Evolutionary conservation across 2,888 invertebrate species (phyloP).

Genomic region (Drosophila hamatofila): DNA sequence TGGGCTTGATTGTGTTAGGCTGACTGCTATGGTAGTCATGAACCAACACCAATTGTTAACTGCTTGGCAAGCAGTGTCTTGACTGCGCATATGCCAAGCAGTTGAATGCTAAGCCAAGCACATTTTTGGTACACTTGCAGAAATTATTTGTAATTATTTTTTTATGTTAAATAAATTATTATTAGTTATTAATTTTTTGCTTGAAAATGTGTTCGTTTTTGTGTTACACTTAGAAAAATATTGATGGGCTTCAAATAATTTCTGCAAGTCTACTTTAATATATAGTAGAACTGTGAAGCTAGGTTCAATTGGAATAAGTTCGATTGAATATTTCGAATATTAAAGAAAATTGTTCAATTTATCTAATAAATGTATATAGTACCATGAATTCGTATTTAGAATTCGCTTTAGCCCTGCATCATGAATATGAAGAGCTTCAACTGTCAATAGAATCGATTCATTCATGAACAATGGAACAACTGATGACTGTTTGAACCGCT

Average conservation of each 20-base stretch:
- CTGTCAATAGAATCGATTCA: not conserved
- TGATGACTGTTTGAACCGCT: not conserved
- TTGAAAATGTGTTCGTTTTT: no score
- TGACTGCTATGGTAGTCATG: conserved; percentile 21
- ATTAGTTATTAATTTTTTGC: not conserved
- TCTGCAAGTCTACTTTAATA: conserved; percentile 27
- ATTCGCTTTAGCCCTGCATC: no score
- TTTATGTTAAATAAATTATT: not conserved
- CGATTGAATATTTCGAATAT: not conserved
- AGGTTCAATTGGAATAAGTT: not conserved
- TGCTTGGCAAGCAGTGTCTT: conserved; percentile 44
- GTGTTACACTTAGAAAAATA: not conserved
- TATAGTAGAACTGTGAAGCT: not conserved
- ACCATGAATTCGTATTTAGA: not conserved
- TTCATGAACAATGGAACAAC: not conserved
- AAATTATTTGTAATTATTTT: not conserved
- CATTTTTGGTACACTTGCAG: conserved; percentile 13
- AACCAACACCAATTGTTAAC: conserved; percentile 28
- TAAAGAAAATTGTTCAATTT: no score
- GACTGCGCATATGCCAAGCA: conserved; percentile 1
- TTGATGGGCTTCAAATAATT: not conserved
- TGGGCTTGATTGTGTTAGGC: conserved; percentile 1
- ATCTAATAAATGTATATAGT: no score
- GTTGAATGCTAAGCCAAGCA: conserved; percentile 35
- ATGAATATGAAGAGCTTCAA: not conserved